A percentile compares a stretch with the other conserved stretches of the same genome.
phyloP scores from a whole-genome alignment of 2,113 vertebrate species.

The Marcusenius ussheri region DNA sequence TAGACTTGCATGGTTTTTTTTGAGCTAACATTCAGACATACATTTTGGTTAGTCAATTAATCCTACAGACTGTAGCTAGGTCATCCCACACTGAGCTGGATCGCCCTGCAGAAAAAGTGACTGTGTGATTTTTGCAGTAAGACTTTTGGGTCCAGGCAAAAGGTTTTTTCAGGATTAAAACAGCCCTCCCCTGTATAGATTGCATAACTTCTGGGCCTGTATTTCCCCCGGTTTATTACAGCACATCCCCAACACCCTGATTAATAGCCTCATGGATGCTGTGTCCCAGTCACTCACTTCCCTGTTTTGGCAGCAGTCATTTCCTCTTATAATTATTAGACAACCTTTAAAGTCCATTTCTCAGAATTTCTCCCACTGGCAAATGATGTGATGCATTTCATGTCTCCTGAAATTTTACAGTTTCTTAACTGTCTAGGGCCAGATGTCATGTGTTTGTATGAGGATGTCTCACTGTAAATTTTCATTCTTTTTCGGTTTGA shows the following conservation, averaged over 20 bases:
- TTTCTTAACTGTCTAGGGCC: neutral
- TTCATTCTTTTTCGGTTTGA: neutral
- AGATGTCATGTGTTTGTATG: constrained; percentile 1
- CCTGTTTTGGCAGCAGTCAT: neutral
- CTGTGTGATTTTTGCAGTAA: neutral
- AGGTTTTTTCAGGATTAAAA: neutral
- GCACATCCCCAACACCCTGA: neutral
- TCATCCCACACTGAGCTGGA: neutral
- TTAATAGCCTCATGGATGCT: neutral
- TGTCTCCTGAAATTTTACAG: neutral
- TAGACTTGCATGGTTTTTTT: neutral
- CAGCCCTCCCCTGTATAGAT: neutral
- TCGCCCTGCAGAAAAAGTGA: neutral
- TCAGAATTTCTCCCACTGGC: neutral
- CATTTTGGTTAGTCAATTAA: neutral
- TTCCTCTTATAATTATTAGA: neutral
- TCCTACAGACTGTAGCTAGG: neutral
- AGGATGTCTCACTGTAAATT: neutral
- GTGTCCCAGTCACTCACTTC: neutral
- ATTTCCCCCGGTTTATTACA: neutral
- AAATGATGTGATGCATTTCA: constrained; percentile 3
- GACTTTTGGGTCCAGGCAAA: neutral
- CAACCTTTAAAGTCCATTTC: neutral
- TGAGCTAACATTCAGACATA: neutral
- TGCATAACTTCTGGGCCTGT: neutral